phyloP scores from a whole-genome alignment of 2,797 vertebrate species.

The Acanthornis magna region DNA sequence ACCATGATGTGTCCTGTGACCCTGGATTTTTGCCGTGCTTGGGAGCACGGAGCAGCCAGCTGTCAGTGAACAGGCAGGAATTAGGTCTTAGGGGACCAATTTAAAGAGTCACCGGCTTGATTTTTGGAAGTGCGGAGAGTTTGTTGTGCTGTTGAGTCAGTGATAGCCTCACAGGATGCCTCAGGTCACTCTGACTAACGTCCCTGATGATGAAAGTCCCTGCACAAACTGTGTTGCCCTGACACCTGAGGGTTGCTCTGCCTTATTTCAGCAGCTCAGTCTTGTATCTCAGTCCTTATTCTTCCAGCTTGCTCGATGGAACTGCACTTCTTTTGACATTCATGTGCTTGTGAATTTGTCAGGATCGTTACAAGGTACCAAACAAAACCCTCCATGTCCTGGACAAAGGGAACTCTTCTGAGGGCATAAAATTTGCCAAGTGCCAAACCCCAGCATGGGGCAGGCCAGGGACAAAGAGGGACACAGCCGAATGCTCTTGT shows the following conservation, averaged over 20 bases:
- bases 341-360: neutral
- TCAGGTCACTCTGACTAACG: neutral
- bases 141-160: neutral
- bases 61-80: neutral
- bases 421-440: slow-evolving; percentile 13
- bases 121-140: neutral
- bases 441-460: slow-evolving; percentile 37
- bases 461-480: slow-evolving; percentile 40
- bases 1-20: neutral
- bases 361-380: neutral
- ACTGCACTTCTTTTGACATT: neutral
- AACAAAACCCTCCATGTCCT: neutral
- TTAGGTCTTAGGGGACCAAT: neutral
- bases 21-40: neutral
- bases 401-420: slow-evolving; percentile 27
- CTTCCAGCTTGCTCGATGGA: neutral
- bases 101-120: neutral
- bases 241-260: neutral
- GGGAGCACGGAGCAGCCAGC: neutral
- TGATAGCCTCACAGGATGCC: neutral
- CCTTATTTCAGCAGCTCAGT: neutral
- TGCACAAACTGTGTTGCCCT: neutral
- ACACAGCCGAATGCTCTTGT: slow-evolving; percentile 14
- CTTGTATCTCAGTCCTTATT: neutral
- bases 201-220: neutral